These are phyloP conservation scores for Picus viridis DNA, from an alignment of 2,797 vertebrate genomes.

Conservation along the genomic window DNA sequence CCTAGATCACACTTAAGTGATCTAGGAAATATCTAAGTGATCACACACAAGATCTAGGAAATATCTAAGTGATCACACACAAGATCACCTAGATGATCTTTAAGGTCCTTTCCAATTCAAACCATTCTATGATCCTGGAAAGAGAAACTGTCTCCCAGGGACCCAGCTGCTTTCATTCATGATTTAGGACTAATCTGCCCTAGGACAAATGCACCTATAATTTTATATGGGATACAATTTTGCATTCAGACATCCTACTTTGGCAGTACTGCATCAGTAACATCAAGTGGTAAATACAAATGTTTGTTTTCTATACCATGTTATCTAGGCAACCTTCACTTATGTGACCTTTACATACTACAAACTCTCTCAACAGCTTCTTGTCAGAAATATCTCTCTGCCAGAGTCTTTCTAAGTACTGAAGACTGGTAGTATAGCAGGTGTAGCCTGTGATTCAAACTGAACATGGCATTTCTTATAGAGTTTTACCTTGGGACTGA, in stretches of 20 bases:
- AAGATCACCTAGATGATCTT: too few relatives aligned
- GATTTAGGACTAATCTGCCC: neutral
- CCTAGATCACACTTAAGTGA: neutral
- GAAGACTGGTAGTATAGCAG: neutral
- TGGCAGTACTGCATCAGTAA: neutral
- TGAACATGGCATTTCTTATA: neutral
- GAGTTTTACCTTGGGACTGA: constrained; percentile 63
- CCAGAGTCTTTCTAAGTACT: neutral
- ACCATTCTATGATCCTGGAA: too few relatives aligned
- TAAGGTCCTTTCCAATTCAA: too few relatives aligned
- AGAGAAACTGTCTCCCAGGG: neutral
- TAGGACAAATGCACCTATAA: neutral
- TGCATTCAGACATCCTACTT: neutral
- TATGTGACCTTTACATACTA: neutral
- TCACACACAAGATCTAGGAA: too few relatives aligned
- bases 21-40: too few relatives aligned
- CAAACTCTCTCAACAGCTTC: neutral
- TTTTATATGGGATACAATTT: neutral
- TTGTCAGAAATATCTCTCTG: neutral
- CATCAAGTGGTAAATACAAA: neutral
- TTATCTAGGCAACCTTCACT: neutral
- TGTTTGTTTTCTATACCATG: neutral
- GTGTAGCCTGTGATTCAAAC: neutral
- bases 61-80: too few relatives aligned
- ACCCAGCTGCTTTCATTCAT: neutral